phyloP scores from a whole-genome alignment of 2,888 invertebrate species.

The Plagodis dolabraria region DNA sequence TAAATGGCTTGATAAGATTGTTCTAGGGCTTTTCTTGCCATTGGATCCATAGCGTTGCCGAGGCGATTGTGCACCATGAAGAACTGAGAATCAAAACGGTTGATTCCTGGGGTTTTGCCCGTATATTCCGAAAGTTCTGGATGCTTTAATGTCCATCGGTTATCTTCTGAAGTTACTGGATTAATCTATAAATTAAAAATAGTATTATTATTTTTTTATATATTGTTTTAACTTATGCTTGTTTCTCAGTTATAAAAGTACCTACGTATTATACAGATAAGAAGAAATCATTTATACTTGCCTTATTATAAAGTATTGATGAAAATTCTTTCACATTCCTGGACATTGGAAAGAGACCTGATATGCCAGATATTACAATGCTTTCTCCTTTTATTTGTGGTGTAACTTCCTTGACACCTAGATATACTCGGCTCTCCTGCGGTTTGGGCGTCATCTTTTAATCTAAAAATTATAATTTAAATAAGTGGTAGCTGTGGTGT shows the following conservation, averaged over 20 bases:
- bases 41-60: slow-evolving; percentile 69
- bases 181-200: neutral
- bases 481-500: no score
- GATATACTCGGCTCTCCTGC: slow-evolving; percentile 3
- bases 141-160: slow-evolving; percentile 61
- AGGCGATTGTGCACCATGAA: slow-evolving; percentile 87
- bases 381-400: slow-evolving; percentile 30
- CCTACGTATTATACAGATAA: no score
- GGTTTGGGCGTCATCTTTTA: slow-evolving; percentile 9
- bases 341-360: slow-evolving; percentile 54
- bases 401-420: neutral
- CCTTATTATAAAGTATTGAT: slow-evolving; percentile 61
- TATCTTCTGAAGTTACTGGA: slow-evolving; percentile 74
- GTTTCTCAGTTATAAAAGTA: no score
- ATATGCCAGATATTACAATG: slow-evolving; percentile 59
- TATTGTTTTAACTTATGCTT: no score
- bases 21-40: slow-evolving; percentile 89
- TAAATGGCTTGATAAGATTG: slow-evolving; percentile 89
- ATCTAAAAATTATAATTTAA: no score
- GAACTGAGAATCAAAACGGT: slow-evolving; percentile 60
- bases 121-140: slow-evolving; percentile 82
- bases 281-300: neutral
- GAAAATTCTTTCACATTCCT: slow-evolving; percentile 49
- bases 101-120: slow-evolving; percentile 86
- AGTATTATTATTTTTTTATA: no score